Conservation (phyloP, 2,888 invertebrate species). For the Cinara cedri region DNA sequence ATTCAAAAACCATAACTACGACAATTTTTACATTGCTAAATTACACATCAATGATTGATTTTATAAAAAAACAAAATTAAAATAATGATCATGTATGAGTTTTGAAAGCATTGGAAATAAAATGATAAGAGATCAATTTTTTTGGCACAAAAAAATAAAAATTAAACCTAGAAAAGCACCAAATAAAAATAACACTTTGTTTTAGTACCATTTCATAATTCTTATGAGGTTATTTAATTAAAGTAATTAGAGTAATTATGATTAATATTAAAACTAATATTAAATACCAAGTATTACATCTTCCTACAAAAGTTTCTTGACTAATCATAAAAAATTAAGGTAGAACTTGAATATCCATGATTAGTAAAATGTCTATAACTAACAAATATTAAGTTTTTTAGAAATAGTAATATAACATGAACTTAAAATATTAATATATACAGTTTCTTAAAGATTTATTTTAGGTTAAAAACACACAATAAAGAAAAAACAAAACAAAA, state of each 20-base stretch:
- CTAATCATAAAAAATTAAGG: not conserved
- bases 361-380: not conserved
- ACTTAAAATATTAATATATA: slow-evolving; percentile 11
- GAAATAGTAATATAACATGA: not conserved
- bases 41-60: not conserved
- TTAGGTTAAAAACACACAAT: not conserved
- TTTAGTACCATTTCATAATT: slow-evolving; percentile 11
- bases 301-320: not conserved
- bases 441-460: not conserved
- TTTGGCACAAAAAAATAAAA: not conserved
- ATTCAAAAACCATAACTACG: slow-evolving; percentile 7
- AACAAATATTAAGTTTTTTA: not conserved
- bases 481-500: not conserved
- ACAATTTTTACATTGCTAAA: slow-evolving; percentile 13
- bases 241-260: not conserved
- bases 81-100: slow-evolving; percentile 11
- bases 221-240: not conserved
- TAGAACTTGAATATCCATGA: not conserved
- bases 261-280: not conserved
- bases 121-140: slow-evolving; percentile 43
- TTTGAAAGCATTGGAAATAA: slow-evolving; percentile 12
- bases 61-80: not conserved
- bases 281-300: slow-evolving; percentile 9
- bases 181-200: slow-evolving; percentile 18
- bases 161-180: slow-evolving; percentile 18